phyloP scores from a whole-genome alignment of 2,113 vertebrate genomes.

The Taurulus bubalis region DNA sequence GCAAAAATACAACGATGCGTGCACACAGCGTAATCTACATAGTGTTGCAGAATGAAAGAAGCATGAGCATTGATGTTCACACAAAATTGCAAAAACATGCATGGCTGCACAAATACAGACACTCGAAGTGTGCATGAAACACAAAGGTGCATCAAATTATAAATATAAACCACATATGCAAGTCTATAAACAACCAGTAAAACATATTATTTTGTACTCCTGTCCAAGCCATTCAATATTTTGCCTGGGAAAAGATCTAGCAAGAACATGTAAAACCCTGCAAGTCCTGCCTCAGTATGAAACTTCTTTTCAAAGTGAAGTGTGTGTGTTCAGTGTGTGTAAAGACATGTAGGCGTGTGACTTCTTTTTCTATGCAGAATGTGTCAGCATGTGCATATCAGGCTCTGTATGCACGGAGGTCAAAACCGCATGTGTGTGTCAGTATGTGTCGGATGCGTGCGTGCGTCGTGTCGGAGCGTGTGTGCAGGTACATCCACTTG shows the following conservation, averaged over 20 bases:
- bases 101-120: constrained; percentile 25
- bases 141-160: constrained; percentile 9
- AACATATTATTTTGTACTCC: neutral
- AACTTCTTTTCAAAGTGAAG: constrained; percentile 19
- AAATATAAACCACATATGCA: constrained; percentile 6
- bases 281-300: constrained; percentile 12
- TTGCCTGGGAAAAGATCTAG: constrained; percentile 8
- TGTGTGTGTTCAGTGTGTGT: constrained; percentile 43
- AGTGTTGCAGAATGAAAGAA: constrained; percentile 7
- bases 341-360: constrained; percentile 38
- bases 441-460: constrained; percentile 38
- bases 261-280: constrained; percentile 33
- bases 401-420: constrained; percentile 28
- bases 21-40: constrained; percentile 9
- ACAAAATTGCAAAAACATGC: constrained; percentile 29
- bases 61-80: constrained; percentile 11
- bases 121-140: neutral
- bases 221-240: constrained; percentile 6
- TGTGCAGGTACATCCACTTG: constrained; percentile 79
- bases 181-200: constrained; percentile 8
- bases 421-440: constrained; percentile 12
- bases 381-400: constrained; percentile 48
- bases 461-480: constrained; percentile 29
- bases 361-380: constrained; percentile 46
- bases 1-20: constrained; percentile 44